Conservation (phyloP, 2,888 invertebrate species). For the Choreutis nemorana region DNA sequence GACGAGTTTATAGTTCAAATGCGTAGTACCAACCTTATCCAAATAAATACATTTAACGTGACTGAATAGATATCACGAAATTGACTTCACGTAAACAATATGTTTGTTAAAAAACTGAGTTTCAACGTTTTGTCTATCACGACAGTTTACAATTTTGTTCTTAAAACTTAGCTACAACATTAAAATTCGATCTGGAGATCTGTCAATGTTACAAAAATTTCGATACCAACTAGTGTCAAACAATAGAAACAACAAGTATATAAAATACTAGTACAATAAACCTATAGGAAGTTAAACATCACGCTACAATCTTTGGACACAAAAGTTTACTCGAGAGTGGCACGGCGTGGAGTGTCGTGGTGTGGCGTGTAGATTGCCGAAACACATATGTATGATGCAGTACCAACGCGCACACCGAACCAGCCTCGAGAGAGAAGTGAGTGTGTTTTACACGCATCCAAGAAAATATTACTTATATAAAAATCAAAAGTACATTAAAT, state of each 20-base stretch:
- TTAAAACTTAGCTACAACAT: constrained; percentile 14
- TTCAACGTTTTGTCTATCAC: too few species aligned
- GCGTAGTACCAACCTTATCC: not conserved
- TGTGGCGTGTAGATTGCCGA: too few species aligned
- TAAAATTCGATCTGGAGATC: constrained; percentile 45
- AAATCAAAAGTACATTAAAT: constrained; percentile 21
- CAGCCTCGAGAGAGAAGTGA: constrained; percentile 44
- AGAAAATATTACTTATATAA: constrained; percentile 31
- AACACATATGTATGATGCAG: too few species aligned
- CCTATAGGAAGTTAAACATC: constrained; percentile 58
- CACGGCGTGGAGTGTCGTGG: constrained; percentile 21
- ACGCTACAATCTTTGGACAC: constrained; percentile 63
- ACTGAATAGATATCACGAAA: not conserved
- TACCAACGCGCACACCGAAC: constrained; percentile 33
- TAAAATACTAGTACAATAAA: constrained; percentile 55
- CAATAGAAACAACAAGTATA: constrained; percentile 49
- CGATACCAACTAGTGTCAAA: constrained; percentile 41
- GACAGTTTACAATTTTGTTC: too few species aligned
- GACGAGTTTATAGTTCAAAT: not conserved
- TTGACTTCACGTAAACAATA: not conserved
- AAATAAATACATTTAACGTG: not conserved
- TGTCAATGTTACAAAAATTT: constrained; percentile 31
- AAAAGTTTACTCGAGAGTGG: constrained; percentile 29
- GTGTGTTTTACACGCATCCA: constrained; percentile 58
- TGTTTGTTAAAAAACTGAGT: not conserved